Base-by-base conservation (phyloP, 2,113 vertebrate genomes). In the Nymphicus hollandicus region DNA sequence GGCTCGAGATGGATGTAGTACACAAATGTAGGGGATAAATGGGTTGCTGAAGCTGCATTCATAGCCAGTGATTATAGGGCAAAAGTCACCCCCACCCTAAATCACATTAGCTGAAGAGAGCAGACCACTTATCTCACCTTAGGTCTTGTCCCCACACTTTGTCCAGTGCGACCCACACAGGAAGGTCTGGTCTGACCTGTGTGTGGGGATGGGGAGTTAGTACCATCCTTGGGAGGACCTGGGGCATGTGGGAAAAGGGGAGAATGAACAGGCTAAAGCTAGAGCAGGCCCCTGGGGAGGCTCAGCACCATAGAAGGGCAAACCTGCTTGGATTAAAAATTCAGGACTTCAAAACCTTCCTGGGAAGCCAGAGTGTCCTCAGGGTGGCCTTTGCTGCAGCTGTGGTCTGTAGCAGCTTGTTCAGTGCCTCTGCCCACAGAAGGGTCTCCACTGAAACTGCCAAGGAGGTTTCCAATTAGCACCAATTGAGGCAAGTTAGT, bases 391-490 rank as follows among this genome's bases (percentile, higher is more conserved):
- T 37, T 43, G 24, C 58, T 44, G 37, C 23, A 69, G 86, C 41
- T 0, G 0, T 31, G 37, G 20, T 33, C 65, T 65, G 49, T 11
- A 86, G 81, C 74, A 78, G 50, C 29, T 53, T 39, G 20, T 58
- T 73, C 3, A 0, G 43, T 20, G 80, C 29, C 33, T 46, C 8
- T 24, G 41, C 46, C 82, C 71, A 22, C 6, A 5, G 27, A 13
- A 31, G 9, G 49, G 11, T 76, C 56, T 39, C 35, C 3, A 4
- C 74, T 93, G 74, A 50, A 85, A 64, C 58, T 87, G 24, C 50
- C 69, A 37, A 27, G 61, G 66, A 86, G 76, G 63, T 73, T 91
- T 93, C 77, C 58, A 93, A 83, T 95, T 95, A 94, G 47, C 73
- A 84, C 46, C 88, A 94, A 81, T 10, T 79, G 81, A 91, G 78